These are phyloP conservation scores for Gandaritis pyraliata DNA, from an alignment of 2,888 invertebrate genomes.

Conservation along the genomic window DNA sequence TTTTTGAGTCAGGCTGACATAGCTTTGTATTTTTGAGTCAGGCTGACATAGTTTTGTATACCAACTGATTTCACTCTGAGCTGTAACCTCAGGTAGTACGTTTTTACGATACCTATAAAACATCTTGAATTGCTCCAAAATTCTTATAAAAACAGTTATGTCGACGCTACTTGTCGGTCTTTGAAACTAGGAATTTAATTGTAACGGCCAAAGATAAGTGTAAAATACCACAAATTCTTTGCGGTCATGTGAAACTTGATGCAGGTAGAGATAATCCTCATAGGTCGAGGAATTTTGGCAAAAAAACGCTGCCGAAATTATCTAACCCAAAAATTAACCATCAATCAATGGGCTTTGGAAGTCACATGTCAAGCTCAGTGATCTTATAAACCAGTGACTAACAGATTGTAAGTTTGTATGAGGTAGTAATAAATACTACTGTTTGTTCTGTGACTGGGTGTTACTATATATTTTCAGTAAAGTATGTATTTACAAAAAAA, in stretches of 20 bases:
- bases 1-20: too few relatives aligned
- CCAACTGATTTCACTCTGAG: slow-evolving; percentile 5
- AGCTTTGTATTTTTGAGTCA: too few relatives aligned
- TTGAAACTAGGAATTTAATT: slow-evolving; percentile 68
- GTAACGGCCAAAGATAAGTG: slow-evolving; percentile 55
- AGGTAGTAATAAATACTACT: too few relatives aligned
- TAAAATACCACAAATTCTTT: slow-evolving; percentile 48
- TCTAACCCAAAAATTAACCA: background rate
- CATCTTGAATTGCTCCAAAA: slow-evolving; percentile 55
- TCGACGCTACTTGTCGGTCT: slow-evolving; percentile 51
- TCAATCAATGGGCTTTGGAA: background rate
- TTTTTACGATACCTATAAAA: slow-evolving; percentile 59
- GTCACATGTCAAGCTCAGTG: too few relatives aligned
- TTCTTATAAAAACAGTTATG: slow-evolving; percentile 68
- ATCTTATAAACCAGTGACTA: too few relatives aligned
- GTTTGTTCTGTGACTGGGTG: too few relatives aligned
- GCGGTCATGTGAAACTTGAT: slow-evolving; percentile 41
- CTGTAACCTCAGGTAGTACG: slow-evolving; percentile 62
- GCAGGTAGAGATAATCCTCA: slow-evolving; percentile 32
- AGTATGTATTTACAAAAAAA: too few relatives aligned
- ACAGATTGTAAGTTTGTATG: too few relatives aligned
- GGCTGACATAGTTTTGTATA: background rate
- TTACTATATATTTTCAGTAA: too few relatives aligned
- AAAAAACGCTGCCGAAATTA: slow-evolving; percentile 7
- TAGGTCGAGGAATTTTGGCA: slow-evolving; percentile 10